Percentiles rank a stretch among this genome's conserved stretches.
phyloP scores from a whole-genome alignment of 1,140 invertebrate species.

The Scylla paramamosain region DNA sequence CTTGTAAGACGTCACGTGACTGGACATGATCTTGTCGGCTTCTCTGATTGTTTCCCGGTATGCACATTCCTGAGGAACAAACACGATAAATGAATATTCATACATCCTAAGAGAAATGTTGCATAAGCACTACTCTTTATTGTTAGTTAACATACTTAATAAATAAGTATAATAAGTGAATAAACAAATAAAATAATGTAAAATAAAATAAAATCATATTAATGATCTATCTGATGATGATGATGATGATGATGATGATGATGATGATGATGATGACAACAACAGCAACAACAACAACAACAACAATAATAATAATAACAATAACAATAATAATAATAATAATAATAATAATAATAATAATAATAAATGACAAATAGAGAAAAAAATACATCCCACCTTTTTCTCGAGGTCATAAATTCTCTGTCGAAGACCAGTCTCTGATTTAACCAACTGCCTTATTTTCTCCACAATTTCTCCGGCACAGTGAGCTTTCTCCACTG shows the following conservation, averaged over 20 bases:
- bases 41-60: slow-evolving; percentile 88
- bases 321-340: too few species aligned
- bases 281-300: too few species aligned
- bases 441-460: slow-evolving; percentile 73
- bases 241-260: too few species aligned
- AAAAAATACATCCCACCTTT: slow-evolving; percentile 77
- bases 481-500: slow-evolving; percentile 31
- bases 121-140: background rate
- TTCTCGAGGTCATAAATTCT: slow-evolving; percentile 85
- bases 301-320: too few species aligned
- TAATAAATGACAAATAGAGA: too few species aligned
- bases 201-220: too few species aligned
- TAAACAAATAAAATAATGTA: too few species aligned
- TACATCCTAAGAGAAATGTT: background rate
- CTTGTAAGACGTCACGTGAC: slow-evolving; percentile 86
- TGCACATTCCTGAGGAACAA: slow-evolving; percentile 82
- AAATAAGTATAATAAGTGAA: background rate
- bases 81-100: background rate
- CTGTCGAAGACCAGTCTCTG: slow-evolving; percentile 79
- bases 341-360: too few species aligned
- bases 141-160: background rate
- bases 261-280: too few species aligned
- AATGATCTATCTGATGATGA: too few species aligned
- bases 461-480: slow-evolving; percentile 61
- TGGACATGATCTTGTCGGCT: slow-evolving; percentile 87